Conservation (phyloP, 2,888 invertebrate species). For the Noctua janthe region DNA sequence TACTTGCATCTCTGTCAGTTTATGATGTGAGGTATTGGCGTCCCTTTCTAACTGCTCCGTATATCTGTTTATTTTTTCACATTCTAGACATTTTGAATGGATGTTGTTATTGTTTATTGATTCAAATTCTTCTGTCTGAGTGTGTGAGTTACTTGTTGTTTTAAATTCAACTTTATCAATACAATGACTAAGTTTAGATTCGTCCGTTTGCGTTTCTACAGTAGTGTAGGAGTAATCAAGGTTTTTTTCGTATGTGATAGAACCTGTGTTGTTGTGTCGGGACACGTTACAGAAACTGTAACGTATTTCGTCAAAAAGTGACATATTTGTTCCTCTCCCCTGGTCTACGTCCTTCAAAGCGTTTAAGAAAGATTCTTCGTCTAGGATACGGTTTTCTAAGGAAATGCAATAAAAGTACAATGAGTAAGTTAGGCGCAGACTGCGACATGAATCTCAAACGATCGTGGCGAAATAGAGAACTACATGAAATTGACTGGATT, state of each 20-base stretch:
- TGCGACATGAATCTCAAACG: neutral
- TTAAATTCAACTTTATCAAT: constrained; percentile 38
- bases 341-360: constrained; percentile 81
- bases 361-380: constrained; percentile 84
- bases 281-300: constrained; percentile 82
- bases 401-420: constrained; percentile 58
- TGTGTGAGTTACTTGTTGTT: constrained; percentile 38
- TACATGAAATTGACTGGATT: neutral
- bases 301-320: constrained; percentile 86
- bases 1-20: constrained; percentile 73
- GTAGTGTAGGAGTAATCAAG: constrained; percentile 63
- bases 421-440: constrained; percentile 15
- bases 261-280: constrained; percentile 70
- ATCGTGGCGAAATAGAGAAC: neutral
- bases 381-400: constrained; percentile 82
- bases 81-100: constrained; percentile 76
- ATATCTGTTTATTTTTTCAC: constrained; percentile 72
- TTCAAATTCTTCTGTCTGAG: constrained; percentile 69
- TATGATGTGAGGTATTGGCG: constrained; percentile 67
- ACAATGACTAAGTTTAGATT: constrained; percentile 38
- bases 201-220: constrained; percentile 65
- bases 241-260: constrained; percentile 52
- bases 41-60: constrained; percentile 77
- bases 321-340: constrained; percentile 83
- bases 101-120: constrained; percentile 69